Conservation (phyloP, 2,888 invertebrate species). For the Hylaea fasciaria region DNA sequence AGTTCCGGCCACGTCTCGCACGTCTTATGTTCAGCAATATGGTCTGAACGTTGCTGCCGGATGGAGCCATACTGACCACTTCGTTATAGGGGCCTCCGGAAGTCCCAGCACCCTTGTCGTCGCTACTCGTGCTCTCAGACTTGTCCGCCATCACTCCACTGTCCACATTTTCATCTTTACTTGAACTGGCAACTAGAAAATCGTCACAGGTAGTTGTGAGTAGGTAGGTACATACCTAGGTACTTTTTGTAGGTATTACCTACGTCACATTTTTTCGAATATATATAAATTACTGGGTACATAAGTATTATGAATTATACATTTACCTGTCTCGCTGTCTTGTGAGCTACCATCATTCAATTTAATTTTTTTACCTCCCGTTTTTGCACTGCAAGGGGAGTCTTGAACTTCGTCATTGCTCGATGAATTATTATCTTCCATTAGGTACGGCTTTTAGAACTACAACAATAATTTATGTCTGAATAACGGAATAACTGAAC, state of each 20-base stretch:
- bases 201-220: too few species aligned
- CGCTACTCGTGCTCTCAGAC: slow-evolving; percentile 78
- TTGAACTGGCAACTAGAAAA: slow-evolving; percentile 53
- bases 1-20: slow-evolving; percentile 65
- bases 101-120: slow-evolving; percentile 59
- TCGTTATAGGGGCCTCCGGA: slow-evolving; percentile 67
- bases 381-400: slow-evolving; percentile 62
- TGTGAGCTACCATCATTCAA: slow-evolving; percentile 80
- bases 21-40: slow-evolving; percentile 69
- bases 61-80: slow-evolving; percentile 68
- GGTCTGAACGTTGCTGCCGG: slow-evolving; percentile 68
- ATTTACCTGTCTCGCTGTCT: slow-evolving; percentile 70
- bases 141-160: slow-evolving; percentile 79
- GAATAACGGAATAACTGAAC: slow-evolving; percentile 2
- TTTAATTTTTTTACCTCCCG: slow-evolving; percentile 75
- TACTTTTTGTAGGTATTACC: too few species aligned
- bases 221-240: too few species aligned
- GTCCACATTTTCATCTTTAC: slow-evolving; percentile 74
- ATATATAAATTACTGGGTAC: background rate
- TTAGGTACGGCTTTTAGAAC: slow-evolving; percentile 49
- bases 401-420: slow-evolving; percentile 75
- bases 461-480: slow-evolving; percentile 7
- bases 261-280: slow-evolving; percentile 52
- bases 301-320: too few species aligned
- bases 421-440: slow-evolving; percentile 77